phyloP scores from a whole-genome alignment of 2,888 invertebrate species.

The Amblyteles armatorius region DNA sequence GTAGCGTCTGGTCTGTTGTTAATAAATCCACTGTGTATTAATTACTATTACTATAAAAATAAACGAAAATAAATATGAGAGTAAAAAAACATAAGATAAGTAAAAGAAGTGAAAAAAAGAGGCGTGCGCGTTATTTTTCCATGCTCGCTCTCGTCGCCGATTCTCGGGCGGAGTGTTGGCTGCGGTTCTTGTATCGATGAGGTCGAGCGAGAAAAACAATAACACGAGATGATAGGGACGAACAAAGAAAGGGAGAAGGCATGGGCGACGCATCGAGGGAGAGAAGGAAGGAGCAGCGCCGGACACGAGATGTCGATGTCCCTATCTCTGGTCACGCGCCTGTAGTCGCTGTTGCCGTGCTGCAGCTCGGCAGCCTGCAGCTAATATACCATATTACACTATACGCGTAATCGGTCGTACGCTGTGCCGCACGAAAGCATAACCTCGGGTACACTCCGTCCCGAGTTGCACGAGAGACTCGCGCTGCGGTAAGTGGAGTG shows the following conservation, averaged over 20 bases:
- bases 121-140: constrained; percentile 6
- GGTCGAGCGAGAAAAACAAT: constrained; percentile 47
- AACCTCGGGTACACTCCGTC: constrained; percentile 35
- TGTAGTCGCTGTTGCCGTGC: constrained; percentile 29
- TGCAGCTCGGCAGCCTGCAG: constrained; percentile 28
- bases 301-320: constrained; percentile 62
- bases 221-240: constrained; percentile 45
- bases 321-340: constrained; percentile 64
- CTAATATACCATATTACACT: constrained; percentile 21
- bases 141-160: neutral
- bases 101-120: too few species aligned
- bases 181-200: constrained; percentile 1
- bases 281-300: constrained; percentile 40
- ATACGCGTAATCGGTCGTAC: constrained; percentile 14
- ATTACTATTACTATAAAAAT: too few species aligned
- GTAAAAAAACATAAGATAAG: neutral
- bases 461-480: constrained; percentile 59
- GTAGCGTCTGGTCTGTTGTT: too few species aligned
- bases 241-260: constrained; percentile 31
- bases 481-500: constrained; percentile 76
- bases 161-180: neutral
- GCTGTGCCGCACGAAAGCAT: constrained; percentile 34
- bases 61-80: too few species aligned
- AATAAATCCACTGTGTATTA: too few species aligned
- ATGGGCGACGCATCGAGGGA: constrained; percentile 19